Evolutionary conservation across 2,797 vertebrate genomes (phyloP).

Genomic region (Phoebastria nigripes): DNA sequence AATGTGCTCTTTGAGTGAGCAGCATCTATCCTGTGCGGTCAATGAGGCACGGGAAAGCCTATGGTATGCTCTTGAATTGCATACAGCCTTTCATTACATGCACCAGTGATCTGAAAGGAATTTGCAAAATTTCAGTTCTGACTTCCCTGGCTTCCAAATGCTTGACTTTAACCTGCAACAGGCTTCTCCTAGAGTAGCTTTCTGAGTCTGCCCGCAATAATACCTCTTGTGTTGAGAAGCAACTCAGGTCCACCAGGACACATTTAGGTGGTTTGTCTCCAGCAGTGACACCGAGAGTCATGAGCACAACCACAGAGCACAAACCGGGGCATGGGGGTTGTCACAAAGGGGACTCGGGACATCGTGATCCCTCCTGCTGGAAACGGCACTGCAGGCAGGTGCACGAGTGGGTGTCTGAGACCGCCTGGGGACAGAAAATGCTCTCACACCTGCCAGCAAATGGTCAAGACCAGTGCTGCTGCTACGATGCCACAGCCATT

Average conservation of each 20-base stretch:
- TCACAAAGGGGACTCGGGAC: neutral
- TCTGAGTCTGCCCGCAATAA: neutral
- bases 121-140: neutral
- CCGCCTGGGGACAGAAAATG: neutral
- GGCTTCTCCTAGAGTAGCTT: neutral
- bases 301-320: neutral
- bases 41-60: neutral
- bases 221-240: neutral
- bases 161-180: neutral
- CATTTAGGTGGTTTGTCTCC: neutral
- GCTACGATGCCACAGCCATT: neutral
- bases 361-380: constrained; percentile 12
- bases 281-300: neutral
- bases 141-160: neutral
- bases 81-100: neutral
- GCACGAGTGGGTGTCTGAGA: neutral
- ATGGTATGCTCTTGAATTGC: rapidly evolving
- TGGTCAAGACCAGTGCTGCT: neutral
- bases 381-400: rapidly evolving
- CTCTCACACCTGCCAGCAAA: neutral
- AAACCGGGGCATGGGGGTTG: neutral
- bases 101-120: neutral
- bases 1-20: neutral
- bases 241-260: neutral
- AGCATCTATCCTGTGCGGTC: neutral